Base-by-base conservation (phyloP, 1,140 invertebrate genomes). In the Agrypnia vestita region DNA sequence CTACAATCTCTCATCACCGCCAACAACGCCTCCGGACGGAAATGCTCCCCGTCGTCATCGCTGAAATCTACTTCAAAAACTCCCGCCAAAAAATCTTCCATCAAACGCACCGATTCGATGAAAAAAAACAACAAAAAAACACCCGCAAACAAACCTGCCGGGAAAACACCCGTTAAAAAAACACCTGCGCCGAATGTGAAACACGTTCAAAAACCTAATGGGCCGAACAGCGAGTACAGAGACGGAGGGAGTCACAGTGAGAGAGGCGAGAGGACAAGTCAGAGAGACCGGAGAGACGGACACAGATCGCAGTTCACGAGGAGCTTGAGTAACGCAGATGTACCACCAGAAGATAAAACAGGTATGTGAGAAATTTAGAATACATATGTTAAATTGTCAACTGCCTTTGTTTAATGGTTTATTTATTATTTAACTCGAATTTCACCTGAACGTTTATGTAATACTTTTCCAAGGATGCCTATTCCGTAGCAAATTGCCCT, bases 321-420 rank as follows among this genome's bases (percentile, higher is more conserved):
- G 84, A 95, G 95, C 90, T 90, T 96, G 19, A 96, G 95, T 83
- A 95, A 95, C 86, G 93, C 94, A 17, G 95, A 96, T 86, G 92
- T 92, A 64, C 94, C 94, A 15, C 90, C 92, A 6, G 95, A 96
- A 85, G 95, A 97, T 86, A 96, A 96, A 93, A 93, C 92, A 88
- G 95, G 95, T 96, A 88, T 91, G 88, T 86, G 59, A 10, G 64
- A 1, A 44, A 81, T 79, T 67, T 35, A 35, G 25, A 35, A 1
- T 1, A 35, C 6, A 35, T 35, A 35, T 3, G n/a, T n/a, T n/a
- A n/a, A n/a, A n/a, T n/a, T n/a, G n/a, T n/a, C n/a, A n/a, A n/a
- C n/a, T n/a, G n/a, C n/a, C n/a, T n/a, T n/a, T n/a, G n/a, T n/a
- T n/a, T n/a, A n/a, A n/a, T n/a, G 1, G 6, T 35, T 35, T 35